These are phyloP conservation scores for Potamarius usumacintae DNA, from an alignment of 2,113 vertebrate species.

Conservation along the genomic window DNA sequence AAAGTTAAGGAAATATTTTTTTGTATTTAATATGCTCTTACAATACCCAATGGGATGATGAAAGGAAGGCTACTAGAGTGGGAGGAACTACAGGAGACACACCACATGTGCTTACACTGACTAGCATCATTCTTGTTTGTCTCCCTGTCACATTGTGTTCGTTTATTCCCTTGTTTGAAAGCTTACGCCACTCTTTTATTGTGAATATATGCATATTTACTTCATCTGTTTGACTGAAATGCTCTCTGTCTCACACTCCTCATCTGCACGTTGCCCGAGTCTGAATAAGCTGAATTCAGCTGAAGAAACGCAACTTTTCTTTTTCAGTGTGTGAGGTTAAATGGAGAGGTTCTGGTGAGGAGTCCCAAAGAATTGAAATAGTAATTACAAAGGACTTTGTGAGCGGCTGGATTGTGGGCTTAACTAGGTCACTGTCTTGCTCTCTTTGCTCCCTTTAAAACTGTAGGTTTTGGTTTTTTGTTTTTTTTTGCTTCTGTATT, in stretches of 20 bases:
- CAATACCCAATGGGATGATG: conserved; percentile 38
- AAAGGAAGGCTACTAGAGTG: conserved; percentile 22
- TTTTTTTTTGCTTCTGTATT: conserved; percentile 15
- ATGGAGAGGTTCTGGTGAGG: conserved; percentile 42
- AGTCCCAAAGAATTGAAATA: conserved; percentile 71
- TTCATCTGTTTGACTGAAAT: conserved; percentile 1
- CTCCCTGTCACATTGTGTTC: background rate
- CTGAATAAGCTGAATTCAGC: conserved; percentile 41
- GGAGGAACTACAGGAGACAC: conserved; percentile 24
- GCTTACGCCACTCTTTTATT: background rate
- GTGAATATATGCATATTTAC: conserved; percentile 20
- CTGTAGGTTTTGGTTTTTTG: conserved; percentile 3
- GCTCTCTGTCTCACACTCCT: background rate
- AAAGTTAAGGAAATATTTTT: conserved; percentile 29
- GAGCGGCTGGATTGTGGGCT: conserved; percentile 64
- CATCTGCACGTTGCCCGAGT: conserved; percentile 2
- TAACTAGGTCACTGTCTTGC: conserved; percentile 45
- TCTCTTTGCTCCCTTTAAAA: conserved; percentile 22
- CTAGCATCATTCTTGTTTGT: conserved; percentile 36
- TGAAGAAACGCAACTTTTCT: conserved; percentile 70
- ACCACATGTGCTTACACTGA: conserved; percentile 9
- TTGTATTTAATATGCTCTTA: conserved; percentile 26
- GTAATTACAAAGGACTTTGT: conserved; percentile 72
- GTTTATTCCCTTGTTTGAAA: background rate
- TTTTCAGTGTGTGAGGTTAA: conserved; percentile 51